Evolutionary conservation across 2,888 invertebrate genomes (phyloP), one percentile per base, ranked within the genome.

Genomic region (Ophraella communa): DNA sequence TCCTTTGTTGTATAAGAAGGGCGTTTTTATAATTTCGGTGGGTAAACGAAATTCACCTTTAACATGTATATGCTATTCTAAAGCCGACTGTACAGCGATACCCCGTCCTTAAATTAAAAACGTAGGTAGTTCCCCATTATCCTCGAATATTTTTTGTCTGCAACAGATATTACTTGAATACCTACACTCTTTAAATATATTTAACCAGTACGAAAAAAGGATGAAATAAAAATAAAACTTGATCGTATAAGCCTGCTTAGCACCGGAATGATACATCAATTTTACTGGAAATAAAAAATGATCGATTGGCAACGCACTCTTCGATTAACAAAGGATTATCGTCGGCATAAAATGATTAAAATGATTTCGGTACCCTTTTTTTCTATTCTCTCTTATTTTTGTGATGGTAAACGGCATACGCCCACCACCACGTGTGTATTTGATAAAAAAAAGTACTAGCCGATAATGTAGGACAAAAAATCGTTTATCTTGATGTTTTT

Each of bases 261-360:
- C 52, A 60, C 44, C 52, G 60, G 52, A 75, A 80, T 81, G 80
- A 81, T 78, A 75, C 80, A 79, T 80, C 81, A 81, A 78, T 80
- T 80, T 76, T 73, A 72, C 71, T 70, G 73, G 78, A 78, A 78
- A 78, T 79, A 80, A 81, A 80, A 74, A 80, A 78, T 81, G 81
- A 81, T 81, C 77, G 81, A 81, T 81, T 80, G 78, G 80, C 70
- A 75, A 80, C 79, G 80, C 78, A 73, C 74, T 79, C 81, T 53
- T 80, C 78, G 79, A 81, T 81, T 79, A 79, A 73, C 77, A 81
- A 81, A 80, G 81, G 80, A 80, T 80, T 80, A 80, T 79, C 78
- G 71, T 70, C 59, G 45, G 54, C 53, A 17, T 39, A 27, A 60
- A 60, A 60, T 52, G 47, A 71, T 71, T 77, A 78, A 51, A 51